Evolutionary conservation across 2,797 vertebrate genomes (phyloP).

Genomic region (Pteronotus mesoamericanus): DNA sequence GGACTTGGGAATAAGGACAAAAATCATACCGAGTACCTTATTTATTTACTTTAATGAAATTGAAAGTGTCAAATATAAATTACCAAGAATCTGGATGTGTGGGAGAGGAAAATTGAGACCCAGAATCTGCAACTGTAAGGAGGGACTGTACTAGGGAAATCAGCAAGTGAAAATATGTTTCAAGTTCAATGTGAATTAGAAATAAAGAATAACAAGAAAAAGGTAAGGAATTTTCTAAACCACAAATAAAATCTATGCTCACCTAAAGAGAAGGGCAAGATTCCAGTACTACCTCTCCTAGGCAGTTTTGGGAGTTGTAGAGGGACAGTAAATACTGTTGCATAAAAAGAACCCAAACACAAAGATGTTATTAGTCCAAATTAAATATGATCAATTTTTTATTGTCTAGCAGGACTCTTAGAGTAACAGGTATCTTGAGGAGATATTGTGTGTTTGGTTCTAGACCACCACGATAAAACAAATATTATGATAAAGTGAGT

Average conservation of each 20-base stretch:
- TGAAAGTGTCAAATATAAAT: background rate
- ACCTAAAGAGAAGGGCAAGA: background rate
- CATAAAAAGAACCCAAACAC: background rate
- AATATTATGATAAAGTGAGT: background rate
- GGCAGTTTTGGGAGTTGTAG: background rate
- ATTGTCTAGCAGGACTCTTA: background rate
- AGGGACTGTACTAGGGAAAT: background rate
- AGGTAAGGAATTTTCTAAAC: background rate
- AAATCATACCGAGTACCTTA: background rate
- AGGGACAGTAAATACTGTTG: background rate
- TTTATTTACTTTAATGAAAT: background rate
- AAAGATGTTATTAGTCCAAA: background rate
- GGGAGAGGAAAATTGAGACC: background rate
- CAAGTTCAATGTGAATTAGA: background rate
- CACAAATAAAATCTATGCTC: background rate
- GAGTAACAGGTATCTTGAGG: background rate
- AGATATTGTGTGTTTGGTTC: background rate
- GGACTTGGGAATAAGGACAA: background rate
- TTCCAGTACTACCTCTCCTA: background rate
- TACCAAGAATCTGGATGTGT: background rate
- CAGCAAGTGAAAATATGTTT: background rate
- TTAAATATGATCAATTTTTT: background rate
- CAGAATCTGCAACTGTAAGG: background rate
- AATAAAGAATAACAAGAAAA: background rate
- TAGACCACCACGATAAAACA: background rate